These are phyloP conservation scores for Drosophila rubida DNA, from an alignment of 2,888 invertebrate genomes.

Conservation along the genomic window DNA sequence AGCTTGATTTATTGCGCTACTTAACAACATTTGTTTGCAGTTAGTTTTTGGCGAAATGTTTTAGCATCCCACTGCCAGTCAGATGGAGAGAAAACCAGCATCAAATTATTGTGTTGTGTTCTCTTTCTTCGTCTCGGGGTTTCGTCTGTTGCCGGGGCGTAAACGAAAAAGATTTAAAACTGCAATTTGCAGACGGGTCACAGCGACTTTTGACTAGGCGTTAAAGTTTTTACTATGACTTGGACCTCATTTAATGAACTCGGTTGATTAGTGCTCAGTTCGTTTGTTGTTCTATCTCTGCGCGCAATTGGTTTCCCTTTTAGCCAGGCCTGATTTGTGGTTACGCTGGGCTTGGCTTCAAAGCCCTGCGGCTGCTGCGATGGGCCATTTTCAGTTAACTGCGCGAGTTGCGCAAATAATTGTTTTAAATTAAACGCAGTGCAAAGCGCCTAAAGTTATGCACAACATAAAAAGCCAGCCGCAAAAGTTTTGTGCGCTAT, in stretches of 20 bases:
- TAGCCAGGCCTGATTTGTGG: conserved; percentile 11
- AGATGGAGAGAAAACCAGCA: conserved; percentile 30
- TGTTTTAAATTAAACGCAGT: conserved; percentile 78
- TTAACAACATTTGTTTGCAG: conserved; percentile 70
- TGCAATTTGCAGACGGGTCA: conserved; percentile 24
- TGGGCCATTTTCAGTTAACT: conserved; percentile 35
- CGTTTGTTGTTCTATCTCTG: background rate
- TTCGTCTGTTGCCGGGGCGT: conserved; percentile 20
- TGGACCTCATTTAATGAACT: conserved; percentile 27
- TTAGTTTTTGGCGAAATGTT: conserved; percentile 34
- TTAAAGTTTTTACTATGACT: conserved; percentile 8
- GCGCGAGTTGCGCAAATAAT: conserved; percentile 64
- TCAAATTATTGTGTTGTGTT: conserved; percentile 44
- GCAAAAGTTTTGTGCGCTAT: conserved; percentile 73
- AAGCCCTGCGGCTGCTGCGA: conserved; percentile 9
- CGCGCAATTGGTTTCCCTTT: conserved; percentile 17
- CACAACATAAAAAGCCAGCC: conserved; percentile 57
- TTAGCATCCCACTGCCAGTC: conserved; percentile 7
- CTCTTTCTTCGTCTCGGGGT: background rate
- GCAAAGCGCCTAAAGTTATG: conserved; percentile 71
- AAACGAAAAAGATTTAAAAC: conserved; percentile 30
- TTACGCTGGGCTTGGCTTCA: background rate
- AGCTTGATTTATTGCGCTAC: conserved; percentile 69
- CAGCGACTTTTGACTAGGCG: background rate
- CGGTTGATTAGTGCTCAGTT: conserved; percentile 16